Conservation (phyloP, 2,113 vertebrate species). For the Hippocampus mohnikei region DNA sequence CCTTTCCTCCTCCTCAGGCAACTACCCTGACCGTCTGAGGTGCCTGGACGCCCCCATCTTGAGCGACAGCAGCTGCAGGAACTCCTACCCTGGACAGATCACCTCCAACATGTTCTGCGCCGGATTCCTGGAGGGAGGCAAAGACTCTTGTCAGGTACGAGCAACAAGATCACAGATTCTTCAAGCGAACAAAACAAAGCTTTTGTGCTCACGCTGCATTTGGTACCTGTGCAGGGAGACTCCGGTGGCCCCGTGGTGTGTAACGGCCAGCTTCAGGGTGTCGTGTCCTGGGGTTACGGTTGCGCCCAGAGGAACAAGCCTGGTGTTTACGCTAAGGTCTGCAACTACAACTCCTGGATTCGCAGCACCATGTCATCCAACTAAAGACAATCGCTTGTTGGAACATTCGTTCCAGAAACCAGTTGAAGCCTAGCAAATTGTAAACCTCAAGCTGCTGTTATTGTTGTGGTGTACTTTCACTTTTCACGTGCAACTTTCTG, state of each 20-base stretch:
- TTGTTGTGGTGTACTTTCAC: too few species aligned
- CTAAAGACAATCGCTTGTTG: slow-evolving; percentile 17
- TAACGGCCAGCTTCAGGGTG: slow-evolving; percentile 73
- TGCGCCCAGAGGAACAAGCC: slow-evolving; percentile 76
- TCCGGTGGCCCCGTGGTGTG: slow-evolving; percentile 82
- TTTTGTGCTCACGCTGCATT: slow-evolving; percentile 3
- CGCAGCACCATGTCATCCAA: slow-evolving; percentile 62
- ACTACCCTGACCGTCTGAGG: slow-evolving; percentile 76
- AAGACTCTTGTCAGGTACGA: slow-evolving; percentile 90
- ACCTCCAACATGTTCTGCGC: slow-evolving; percentile 84
- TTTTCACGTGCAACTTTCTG: too few species aligned
- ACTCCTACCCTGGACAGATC: slow-evolving; percentile 79
- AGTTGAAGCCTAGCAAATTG: neutral
- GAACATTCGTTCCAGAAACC: too few species aligned
- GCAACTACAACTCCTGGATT: slow-evolving; percentile 78
- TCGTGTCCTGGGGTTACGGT: slow-evolving; percentile 84
- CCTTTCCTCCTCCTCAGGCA: slow-evolving; percentile 40
- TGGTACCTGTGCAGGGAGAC: slow-evolving; percentile 70
- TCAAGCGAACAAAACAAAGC: neutral
- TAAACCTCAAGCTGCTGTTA: too few species aligned
- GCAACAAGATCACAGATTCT: neutral
- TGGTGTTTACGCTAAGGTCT: slow-evolving; percentile 81
- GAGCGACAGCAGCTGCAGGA: slow-evolving; percentile 57
- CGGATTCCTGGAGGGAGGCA: slow-evolving; percentile 85
- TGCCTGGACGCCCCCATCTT: slow-evolving; percentile 83